Base-by-base conservation (phyloP, 2,797 vertebrate species). In the Simalia tracyae region DNA sequence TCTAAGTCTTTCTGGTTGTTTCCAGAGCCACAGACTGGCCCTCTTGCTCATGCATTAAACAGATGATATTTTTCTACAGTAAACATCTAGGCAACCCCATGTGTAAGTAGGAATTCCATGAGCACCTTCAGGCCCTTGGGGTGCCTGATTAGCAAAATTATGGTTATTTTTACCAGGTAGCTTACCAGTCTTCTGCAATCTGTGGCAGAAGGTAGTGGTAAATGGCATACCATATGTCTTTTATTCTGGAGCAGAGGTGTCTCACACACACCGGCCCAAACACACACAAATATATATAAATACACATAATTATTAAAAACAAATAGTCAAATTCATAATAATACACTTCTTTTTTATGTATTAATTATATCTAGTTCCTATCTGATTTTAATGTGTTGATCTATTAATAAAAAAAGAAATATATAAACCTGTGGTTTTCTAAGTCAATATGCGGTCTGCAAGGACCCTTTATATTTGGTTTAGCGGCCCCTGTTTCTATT, bases 1-100 rank as follows among this genome's bases (percentile, higher is more conserved):
- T 96, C 96, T 96, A 95, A 96, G 94, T 93, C 95, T 94, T 94
- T 92, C 5, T 54, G 94, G 93, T 94, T 94, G 93, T 95, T 96
- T 89, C 96, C 90, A 91, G 93, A 0, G 94, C 93, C 93, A 8
- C 90, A 96, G 96, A 95, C 93, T 91, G 92, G 90, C 91, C 93
- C 93, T 26, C 90, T 93, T 36, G n/a, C 66, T 92, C 89, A 59
- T 64, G 56, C 87, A 92, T 4, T 7, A 96, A 95, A 96, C 11
- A 90, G 94, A 95, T 92, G 91, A 91, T 57, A 36, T 50, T 89
- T 61, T 94, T 87, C 93, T 95, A 95, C 96, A 95, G 93, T 89
- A 94, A 91, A 94, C 66, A 86, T 87, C 91, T 57, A 61, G 0
- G 57, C 0, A 0, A 24, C 86, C 59, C 22, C 1, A 0, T 19